These are phyloP conservation scores for Dysmachus trigonus DNA, from an alignment of 2,888 invertebrate genomes.

Conservation along the genomic window DNA sequence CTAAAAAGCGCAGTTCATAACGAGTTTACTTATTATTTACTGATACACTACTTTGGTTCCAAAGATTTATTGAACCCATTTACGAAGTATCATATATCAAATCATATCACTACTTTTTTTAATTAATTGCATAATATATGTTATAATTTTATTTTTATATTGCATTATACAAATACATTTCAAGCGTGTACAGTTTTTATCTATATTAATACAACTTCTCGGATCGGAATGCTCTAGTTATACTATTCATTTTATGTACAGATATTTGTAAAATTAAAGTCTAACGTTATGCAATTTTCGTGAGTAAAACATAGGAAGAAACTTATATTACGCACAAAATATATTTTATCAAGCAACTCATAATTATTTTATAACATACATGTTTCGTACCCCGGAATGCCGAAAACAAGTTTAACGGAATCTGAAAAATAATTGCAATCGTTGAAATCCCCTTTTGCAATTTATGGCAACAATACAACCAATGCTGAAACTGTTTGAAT, in stretches of 20 bases:
- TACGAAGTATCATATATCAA: too few relatives aligned
- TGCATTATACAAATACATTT: too few relatives aligned
- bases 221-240: too few relatives aligned
- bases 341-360: not conserved
- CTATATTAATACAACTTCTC: too few relatives aligned
- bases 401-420: not conserved
- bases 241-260: not conserved
- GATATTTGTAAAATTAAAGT: not conserved
- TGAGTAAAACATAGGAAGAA: not conserved
- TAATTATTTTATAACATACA: not conserved
- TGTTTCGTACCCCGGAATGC: not conserved
- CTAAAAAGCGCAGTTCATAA: not conserved
- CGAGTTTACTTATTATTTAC: too few relatives aligned
- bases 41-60: too few relatives aligned
- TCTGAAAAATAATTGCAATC: not conserved
- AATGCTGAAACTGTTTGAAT: too few relatives aligned
- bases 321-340: not conserved
- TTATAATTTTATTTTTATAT: too few relatives aligned
- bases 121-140: too few relatives aligned
- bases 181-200: too few relatives aligned
- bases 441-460: not conserved
- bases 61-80: too few relatives aligned
- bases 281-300: not conserved
- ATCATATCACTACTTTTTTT: too few relatives aligned
- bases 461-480: not conserved